Evolutionary conservation across 2,797 vertebrate genomes (phyloP).

Genomic region (Pipistrellus pygmaeus): DNA sequence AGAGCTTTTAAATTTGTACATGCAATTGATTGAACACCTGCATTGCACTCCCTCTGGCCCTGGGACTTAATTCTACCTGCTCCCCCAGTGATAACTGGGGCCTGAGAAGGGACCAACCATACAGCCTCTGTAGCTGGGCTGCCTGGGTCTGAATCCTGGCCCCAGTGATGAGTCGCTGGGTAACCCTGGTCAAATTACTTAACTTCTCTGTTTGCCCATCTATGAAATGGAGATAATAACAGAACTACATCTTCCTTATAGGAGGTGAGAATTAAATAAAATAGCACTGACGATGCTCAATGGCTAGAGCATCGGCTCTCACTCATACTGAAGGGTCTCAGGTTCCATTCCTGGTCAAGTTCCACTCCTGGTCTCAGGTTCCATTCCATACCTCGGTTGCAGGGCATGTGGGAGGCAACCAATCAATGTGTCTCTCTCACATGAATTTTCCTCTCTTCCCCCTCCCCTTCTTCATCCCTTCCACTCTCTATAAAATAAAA

Average conservation of each 20-base stretch:
- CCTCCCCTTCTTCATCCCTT: too few species aligned
- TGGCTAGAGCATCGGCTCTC: too few species aligned
- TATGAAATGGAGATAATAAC: not conserved
- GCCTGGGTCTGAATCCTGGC: not conserved
- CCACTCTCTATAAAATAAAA: too few species aligned
- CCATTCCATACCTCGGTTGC: too few species aligned
- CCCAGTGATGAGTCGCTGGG: not conserved
- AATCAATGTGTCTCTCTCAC: too few species aligned
- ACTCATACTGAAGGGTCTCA: too few species aligned
- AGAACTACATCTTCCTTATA: not conserved
- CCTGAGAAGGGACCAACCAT: too few species aligned
- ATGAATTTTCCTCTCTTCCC: too few species aligned
- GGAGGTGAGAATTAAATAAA: not conserved
- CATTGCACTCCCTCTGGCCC: rapidly evolving
- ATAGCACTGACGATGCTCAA: not conserved
- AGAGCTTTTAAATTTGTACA: not conserved
- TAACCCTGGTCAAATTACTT: not conserved
- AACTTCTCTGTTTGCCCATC: not conserved
- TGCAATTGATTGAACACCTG: too few species aligned
- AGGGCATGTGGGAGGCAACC: too few species aligned
- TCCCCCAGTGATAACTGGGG: not conserved
- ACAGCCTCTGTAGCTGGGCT: not conserved
- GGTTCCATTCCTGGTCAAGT: too few species aligned
- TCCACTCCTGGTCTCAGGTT: too few species aligned
- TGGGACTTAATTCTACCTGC: not conserved